Evolutionary conservation across 2,113 vertebrate species (phyloP), one percentile per base, ranked within the genome.

Genomic region (Corynorhinus townsendii): DNA sequence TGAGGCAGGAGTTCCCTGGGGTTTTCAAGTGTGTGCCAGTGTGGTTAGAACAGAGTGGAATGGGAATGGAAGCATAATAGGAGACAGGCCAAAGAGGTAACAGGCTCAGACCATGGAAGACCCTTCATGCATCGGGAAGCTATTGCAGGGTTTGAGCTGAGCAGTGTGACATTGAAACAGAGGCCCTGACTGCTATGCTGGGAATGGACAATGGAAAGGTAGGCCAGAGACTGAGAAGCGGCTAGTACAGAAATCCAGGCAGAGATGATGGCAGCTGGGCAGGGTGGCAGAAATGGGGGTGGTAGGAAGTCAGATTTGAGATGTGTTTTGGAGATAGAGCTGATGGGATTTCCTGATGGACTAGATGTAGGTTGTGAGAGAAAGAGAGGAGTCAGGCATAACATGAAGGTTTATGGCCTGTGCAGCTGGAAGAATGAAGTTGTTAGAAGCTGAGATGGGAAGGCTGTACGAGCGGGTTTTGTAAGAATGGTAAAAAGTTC

Each of bases 201-300:
- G 38, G 22, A 75, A 12, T 30, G 45, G 30, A 19, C 54, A 77
- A 79, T 9, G 17, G 17, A 76, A 33, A 64, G 71, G n/a, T 7
- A 35, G 76, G 11, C 4, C 0, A n/a, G 24, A 77, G 33, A 3
- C 16, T 0, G 30, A 43, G 35, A 87, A 35, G 77, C 15, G 68
- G 47, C 79, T n/a, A 19, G 24, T 3, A 8, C 24, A 20, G 85
- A 86, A 52, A 64, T 28, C 40, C 3, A 52, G 73, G 24, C 10
- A 8, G 26, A 81, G 83, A 7, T 35, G 83, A 1, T 7, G 19
- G 69, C 22, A 10, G 11, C 56, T 1, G 0, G 68, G 59, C 84
- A 75, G 12, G 68, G 47, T 1, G 20, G 24, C 35, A 12, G 10
- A 2, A 0, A 6, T 0, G 0, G 38, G 40, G 43, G 7, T 9